Base-by-base conservation (phyloP, 35 echinoderm and acorn worm genomes). In the Heliocidaris tuberculata region DNA sequence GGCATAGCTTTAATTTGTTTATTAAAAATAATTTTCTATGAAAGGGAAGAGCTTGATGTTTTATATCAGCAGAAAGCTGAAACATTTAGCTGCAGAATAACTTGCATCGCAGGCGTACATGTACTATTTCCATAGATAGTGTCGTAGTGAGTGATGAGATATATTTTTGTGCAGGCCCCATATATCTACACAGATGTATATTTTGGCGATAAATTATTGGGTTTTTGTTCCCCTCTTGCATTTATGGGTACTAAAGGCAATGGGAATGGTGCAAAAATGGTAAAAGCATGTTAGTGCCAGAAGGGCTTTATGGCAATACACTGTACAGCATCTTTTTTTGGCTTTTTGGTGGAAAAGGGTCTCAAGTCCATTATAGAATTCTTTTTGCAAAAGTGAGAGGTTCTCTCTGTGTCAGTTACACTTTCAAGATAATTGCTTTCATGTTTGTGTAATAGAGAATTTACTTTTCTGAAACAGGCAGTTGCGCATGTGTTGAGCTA, bases 281-380 rank as follows among this genome's bases (percentile, higher is more conserved):
- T 12, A 60, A 71, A 78, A 78, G 65, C 15, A 7, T 78, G 65
- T n/a, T 78, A 78, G 65, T n/a, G 65, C 2, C 65, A 78, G 6
- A 78, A 78, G 65, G 65, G 65, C 65, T 78, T 78, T 5, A 78
- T 78, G 65, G 65, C 65, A 78, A 78, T 78, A 78, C 65, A n/a
- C 8, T 78, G 65, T 78, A 78, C 65, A 78, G 65, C 27, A n/a
- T 78, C 65, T 19, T 24, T 1, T 1, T 7, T 78, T n/a, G 65
- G 27, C 27, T 0, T 78, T 78, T 0, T 78, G 65, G 21, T 78
- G 27, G 21, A 78, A 78, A 24, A 78, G 65, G 65, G 65, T 78
- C 65, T 78, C 27, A 78, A 27, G 27, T 78, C 65, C 17, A 27
- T 78, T 78, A 19, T 78, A 27, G 65, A 78, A 24, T 78, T n/a